Base-by-base conservation (phyloP, 2,888 invertebrate genomes). In the Caenorhabditis angaria region DNA sequence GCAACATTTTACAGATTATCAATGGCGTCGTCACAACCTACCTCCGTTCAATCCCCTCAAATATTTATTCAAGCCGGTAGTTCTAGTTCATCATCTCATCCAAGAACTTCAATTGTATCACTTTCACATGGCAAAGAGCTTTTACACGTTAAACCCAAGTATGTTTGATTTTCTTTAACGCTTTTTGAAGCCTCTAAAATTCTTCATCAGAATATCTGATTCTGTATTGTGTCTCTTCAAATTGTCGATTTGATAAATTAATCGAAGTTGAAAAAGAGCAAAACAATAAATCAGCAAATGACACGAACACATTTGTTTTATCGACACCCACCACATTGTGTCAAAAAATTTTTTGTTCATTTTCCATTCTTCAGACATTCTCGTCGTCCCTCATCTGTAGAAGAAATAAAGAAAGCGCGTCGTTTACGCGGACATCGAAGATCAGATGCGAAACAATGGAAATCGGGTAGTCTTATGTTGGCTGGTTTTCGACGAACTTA, bases 391-490 rank as follows among this genome's bases (percentile, higher is more conserved):
- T 78, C 78, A 6, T 81, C 81, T 2, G 76, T 78, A 2, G 81
- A 81, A 29, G 81, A 81, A 61, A 77, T 81, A 51, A 78, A 78
- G 64, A 65, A 70, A 64, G 69, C 68, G 51, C 65, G 79, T 57
- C 53, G 79, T 22, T 65, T 74, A 54, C 66, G 73, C 61, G 81
- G 79, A 54, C 77, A 81, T 54, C 76, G 82, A 47, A 82, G 68
- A 66, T 76, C 65, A 50, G 77, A 68, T 41, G 74, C 64, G 60
- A 83, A 83, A 63, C 76, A 77, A 55, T 84, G 84, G 84, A 84
- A 83, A 61, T 78, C 83, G 48, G 83, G 84, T 12, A 81, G 78
- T 66, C 53, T 84, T 51, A 84, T 84, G 82, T 65, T 84, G 56
- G 76, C 74, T 47, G 79, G 80, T 53, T 84, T 84, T 59, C 65